These are phyloP conservation scores for Clarias platycephalus DNA, from an alignment of 2,797 vertebrate genomes.

Conservation along the genomic window DNA sequence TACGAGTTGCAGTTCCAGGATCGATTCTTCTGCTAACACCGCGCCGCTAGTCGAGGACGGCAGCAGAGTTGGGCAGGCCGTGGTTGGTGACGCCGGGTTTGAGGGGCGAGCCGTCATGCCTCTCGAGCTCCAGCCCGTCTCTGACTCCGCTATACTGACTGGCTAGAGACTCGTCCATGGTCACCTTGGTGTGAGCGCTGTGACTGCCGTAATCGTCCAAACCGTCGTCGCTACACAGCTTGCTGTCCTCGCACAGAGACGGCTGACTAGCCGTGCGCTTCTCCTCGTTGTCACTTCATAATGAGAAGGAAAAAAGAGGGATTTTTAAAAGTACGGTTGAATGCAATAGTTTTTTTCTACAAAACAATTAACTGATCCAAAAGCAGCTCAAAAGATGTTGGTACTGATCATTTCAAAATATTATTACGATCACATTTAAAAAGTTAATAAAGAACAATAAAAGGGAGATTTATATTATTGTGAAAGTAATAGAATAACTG, in stretches of 20 bases:
- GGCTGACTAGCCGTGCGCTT: slow-evolving; percentile 86
- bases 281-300: slow-evolving; percentile 84
- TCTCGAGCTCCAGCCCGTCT: slow-evolving; percentile 69
- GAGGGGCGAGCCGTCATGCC: slow-evolving; percentile 75
- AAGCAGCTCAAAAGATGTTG: background rate
- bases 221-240: slow-evolving; percentile 82
- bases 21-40: slow-evolving; percentile 47
- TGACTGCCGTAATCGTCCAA: slow-evolving; percentile 84
- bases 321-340: background rate
- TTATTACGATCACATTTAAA: background rate
- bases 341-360: background rate
- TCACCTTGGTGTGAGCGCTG: slow-evolving; percentile 84
- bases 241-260: slow-evolving; percentile 86
- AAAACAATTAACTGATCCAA: background rate
- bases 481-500: too few relatives aligned
- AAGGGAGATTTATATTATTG: too few relatives aligned
- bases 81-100: slow-evolving; percentile 67
- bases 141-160: slow-evolving; percentile 87
- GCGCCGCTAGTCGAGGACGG: slow-evolving; percentile 75
- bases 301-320: background rate
- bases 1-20: slow-evolving; percentile 65
- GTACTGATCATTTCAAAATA: background rate
- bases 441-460: background rate
- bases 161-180: slow-evolving; percentile 86
- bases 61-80: slow-evolving; percentile 72